phyloP scores from a whole-genome alignment of 2,113 vertebrate genomes.

The Chloropsis cyanopogon region DNA sequence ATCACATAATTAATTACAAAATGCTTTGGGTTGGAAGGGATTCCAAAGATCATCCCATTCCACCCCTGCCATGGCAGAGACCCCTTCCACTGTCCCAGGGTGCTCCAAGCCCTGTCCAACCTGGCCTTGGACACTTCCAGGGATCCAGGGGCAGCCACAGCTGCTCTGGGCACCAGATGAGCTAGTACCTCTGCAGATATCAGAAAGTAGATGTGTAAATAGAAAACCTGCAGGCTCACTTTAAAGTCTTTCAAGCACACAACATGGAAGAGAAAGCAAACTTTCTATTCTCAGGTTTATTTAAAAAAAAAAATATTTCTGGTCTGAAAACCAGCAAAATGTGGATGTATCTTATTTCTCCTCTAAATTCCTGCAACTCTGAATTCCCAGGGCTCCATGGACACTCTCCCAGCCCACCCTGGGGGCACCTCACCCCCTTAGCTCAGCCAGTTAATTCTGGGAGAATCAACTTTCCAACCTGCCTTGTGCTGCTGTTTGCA shows the following conservation, averaged over 20 bases:
- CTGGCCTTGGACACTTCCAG: neutral
- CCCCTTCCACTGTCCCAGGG: accelerated
- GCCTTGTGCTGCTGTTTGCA: neutral
- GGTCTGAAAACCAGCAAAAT: neutral
- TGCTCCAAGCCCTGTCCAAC: neutral
- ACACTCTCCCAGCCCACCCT: neutral
- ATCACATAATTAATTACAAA: neutral
- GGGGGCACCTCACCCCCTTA: neutral
- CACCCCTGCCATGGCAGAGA: neutral
- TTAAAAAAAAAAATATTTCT: neutral
- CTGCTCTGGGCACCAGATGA: neutral
- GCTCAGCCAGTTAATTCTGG: neutral
- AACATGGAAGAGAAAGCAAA: neutral
- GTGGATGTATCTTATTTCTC: neutral
- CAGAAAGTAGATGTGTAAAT: accelerated
- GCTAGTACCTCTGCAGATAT: accelerated
- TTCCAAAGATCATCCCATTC: neutral
- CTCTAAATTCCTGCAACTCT: neutral
- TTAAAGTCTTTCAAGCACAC: neutral
- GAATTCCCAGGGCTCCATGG: neutral
- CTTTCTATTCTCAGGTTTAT: neutral
- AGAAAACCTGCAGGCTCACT: neutral
- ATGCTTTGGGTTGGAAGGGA: neutral
- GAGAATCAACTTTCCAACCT: neutral
- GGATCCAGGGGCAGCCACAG: neutral